A percentile compares a stretch with the other conserved stretches of the same genome.
Evolutionary conservation across 2,113 vertebrate species (phyloP).

Genomic region (Otolemur garnettii): DNA sequence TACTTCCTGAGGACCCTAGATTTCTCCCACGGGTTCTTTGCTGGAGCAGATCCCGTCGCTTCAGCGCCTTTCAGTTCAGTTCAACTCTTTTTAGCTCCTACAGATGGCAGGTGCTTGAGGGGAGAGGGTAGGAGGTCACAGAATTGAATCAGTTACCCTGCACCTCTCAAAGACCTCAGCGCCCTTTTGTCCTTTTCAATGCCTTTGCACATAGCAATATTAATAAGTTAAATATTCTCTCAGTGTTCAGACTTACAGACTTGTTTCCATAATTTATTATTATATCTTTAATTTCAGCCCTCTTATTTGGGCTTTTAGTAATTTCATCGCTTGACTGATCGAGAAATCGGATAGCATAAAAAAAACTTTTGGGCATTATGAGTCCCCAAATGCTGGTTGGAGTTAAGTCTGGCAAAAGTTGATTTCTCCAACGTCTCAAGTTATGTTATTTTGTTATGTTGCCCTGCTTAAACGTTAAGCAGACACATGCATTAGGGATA

Average conservation of each 20-base stretch:
- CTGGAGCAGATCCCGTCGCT: accelerated
- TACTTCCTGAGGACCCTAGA: accelerated
- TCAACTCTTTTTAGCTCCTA: not conserved
- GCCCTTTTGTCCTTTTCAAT: not conserved
- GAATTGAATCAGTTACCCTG: accelerated
- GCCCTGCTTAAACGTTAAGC: not conserved
- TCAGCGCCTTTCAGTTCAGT: too few relatives aligned
- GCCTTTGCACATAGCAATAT: not conserved
- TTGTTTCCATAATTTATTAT: not conserved
- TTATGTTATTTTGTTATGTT: not conserved
- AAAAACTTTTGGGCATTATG: not conserved
- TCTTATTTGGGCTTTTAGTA: not conserved
- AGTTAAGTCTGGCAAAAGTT: not conserved
- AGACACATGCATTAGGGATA: not conserved
- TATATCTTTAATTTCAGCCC: not conserved
- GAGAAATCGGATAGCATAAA: not conserved
- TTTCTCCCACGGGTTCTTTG: not conserved
- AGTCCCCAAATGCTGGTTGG: not conserved
- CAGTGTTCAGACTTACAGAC: not conserved
- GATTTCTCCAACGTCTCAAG: not conserved
- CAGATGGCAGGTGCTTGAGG: not conserved
- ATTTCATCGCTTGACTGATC: not conserved
- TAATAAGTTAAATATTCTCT: not conserved
- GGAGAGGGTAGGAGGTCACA: not conserved
- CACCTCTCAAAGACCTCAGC: not conserved